Percentiles rank a stretch among this genome's conserved stretches.
Evolutionary conservation across 1,140 invertebrate genomes (phyloP).

Genomic region (Rhagoletis zephyria): DNA sequence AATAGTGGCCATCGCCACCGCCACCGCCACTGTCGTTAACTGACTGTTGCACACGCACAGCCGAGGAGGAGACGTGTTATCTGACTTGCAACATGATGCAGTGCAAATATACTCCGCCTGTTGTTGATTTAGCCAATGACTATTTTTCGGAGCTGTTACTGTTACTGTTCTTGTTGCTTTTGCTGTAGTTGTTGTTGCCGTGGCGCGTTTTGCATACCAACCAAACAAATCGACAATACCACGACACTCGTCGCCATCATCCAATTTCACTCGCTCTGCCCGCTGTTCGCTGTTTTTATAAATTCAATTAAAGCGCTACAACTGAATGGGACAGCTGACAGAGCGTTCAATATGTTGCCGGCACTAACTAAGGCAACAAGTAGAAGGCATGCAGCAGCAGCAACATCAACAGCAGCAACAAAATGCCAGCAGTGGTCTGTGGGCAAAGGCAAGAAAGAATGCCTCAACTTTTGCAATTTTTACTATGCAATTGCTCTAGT

Average conservation of each 20-base stretch:
- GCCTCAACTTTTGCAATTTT: neutral
- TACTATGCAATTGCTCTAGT: conserved; percentile 29
- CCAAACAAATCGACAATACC: neutral
- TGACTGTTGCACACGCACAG: neutral
- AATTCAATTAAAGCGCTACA: conserved; percentile 50
- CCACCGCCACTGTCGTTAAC: neutral
- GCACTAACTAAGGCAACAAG: neutral
- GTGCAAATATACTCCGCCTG: conserved; percentile 19
- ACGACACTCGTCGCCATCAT: conserved; percentile 26
- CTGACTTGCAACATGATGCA: conserved; percentile 35
- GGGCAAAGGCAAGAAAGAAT: neutral
- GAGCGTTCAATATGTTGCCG: conserved; percentile 38
- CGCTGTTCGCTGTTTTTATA: conserved; percentile 34
- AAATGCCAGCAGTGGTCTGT: neutral
- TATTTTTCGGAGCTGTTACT: conserved; percentile 5
- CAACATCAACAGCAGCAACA: too few species aligned
- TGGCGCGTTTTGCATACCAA: conserved; percentile 26
- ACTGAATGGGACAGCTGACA: conserved; percentile 46
- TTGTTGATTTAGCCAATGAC: conserved; percentile 15
- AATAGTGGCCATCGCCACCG: neutral
- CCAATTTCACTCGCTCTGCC: conserved; percentile 26
- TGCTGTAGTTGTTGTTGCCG: conserved; percentile 2
- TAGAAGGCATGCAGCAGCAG: neutral
- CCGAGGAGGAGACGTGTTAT: conserved; percentile 5
- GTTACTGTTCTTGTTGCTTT: conserved; percentile 1